Conservation (phyloP, 1,140 invertebrate genomes). For the Centruroides sculpturatus region DNA sequence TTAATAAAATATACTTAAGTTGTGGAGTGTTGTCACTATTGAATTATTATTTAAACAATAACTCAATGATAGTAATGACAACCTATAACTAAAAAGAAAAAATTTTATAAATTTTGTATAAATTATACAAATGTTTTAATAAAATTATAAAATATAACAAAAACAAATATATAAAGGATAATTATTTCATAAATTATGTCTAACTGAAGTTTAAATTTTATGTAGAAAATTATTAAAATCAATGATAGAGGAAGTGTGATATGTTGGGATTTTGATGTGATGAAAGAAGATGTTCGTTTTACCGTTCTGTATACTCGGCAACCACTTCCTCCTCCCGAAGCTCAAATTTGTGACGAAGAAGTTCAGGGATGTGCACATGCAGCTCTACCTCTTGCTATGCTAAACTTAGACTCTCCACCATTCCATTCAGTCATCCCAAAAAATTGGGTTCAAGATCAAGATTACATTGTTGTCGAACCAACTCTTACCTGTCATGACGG, state of each 20-base stretch:
- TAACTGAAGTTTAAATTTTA: neutral
- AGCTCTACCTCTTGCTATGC: constrained; percentile 13
- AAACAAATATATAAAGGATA: no score
- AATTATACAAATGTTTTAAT: no score
- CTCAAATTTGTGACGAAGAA: constrained; percentile 10
- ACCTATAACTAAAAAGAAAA: no score
- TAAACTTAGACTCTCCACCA: constrained; percentile 10
- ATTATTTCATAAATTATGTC: no score
- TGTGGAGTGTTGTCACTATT: no score
- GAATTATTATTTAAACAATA: no score
- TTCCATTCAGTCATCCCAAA: constrained; percentile 41
- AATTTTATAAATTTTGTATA: no score
- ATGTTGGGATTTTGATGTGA: constrained; percentile 94
- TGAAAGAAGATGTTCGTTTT: constrained; percentile 76
- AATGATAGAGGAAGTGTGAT: constrained; percentile 74
- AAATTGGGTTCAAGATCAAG: constrained; percentile 58
- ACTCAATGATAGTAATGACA: no score
- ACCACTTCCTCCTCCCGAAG: constrained; percentile 9
- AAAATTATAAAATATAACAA: no score
- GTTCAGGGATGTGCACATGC: constrained; percentile 13
- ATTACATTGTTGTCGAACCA: constrained; percentile 63
- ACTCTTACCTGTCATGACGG: constrained; percentile 75
- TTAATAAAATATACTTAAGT: no score
- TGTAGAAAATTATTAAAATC: constrained; percentile 49
- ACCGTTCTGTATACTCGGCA: constrained; percentile 46